phyloP scores from a whole-genome alignment of 2,113 vertebrate genomes.

The Struthio camelus region DNA sequence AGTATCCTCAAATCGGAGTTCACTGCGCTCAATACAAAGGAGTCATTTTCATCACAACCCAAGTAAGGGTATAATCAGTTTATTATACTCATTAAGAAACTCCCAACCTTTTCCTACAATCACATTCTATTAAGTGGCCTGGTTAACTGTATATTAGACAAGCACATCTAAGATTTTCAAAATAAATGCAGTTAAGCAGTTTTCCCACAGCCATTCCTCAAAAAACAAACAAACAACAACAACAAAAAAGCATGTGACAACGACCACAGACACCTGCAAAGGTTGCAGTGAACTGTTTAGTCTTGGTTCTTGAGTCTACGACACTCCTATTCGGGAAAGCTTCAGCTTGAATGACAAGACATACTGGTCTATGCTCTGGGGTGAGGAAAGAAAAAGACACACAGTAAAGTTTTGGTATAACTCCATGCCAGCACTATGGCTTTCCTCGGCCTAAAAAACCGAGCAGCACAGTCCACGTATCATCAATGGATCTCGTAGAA shows the following conservation, averaged over 20 bases:
- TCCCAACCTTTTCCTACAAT: background rate
- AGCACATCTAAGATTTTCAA: background rate
- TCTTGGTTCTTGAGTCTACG: background rate
- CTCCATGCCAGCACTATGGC: background rate
- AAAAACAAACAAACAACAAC: background rate
- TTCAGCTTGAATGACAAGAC: background rate
- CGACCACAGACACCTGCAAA: background rate
- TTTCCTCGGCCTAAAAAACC: background rate
- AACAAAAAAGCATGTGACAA: background rate
- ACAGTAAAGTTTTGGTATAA: rapidly evolving
- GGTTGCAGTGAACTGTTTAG: background rate
- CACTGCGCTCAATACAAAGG: background rate
- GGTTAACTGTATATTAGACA: background rate
- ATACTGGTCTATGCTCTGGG: background rate
- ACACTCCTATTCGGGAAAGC: background rate
- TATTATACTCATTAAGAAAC: background rate
- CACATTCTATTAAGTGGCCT: background rate
- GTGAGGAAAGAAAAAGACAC: background rate
- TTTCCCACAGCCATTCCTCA: background rate
- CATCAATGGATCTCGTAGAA: rapidly evolving
- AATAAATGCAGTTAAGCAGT: background rate
- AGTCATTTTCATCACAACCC: background rate
- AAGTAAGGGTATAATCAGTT: background rate
- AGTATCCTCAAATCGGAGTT: background rate
- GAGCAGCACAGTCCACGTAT: background rate